A percentile compares a stretch with the other conserved stretches of the same genome.
phyloP scores from a whole-genome alignment of 2,797 vertebrate species.

The Taenioides sp. region DNA sequence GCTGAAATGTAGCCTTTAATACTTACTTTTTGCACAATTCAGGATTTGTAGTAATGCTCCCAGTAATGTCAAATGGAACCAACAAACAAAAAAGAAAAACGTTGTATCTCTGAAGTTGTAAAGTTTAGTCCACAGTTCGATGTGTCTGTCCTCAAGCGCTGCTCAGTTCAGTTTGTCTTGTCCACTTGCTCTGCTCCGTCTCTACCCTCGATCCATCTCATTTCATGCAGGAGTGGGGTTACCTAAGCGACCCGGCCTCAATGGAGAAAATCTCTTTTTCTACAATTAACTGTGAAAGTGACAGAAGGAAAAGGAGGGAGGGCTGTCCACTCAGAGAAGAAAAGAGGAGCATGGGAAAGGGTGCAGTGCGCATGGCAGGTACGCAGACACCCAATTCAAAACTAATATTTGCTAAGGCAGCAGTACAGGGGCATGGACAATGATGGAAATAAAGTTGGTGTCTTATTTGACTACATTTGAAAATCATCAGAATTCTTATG shows the following conservation, averaged over 20 bases:
- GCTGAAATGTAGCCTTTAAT: slow-evolving; percentile 6
- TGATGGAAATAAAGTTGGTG: slow-evolving; percentile 3
- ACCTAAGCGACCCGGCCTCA: slow-evolving; percentile 82
- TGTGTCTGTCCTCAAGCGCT: slow-evolving; percentile 56
- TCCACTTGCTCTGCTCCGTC: slow-evolving; percentile 61
- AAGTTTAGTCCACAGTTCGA: slow-evolving; percentile 26
- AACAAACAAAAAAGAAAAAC: background rate
- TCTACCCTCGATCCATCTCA: slow-evolving; percentile 77
- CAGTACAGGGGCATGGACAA: background rate
- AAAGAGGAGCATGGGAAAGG: slow-evolving; percentile 34
- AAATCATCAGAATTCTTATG: background rate
- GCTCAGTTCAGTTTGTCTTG: slow-evolving; percentile 58
- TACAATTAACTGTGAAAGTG: slow-evolving; percentile 82
- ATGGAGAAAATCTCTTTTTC: slow-evolving; percentile 83
- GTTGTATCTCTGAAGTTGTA: background rate
- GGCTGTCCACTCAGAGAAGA: slow-evolving; percentile 37
- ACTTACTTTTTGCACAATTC: slow-evolving; percentile 56
- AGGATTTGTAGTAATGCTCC: slow-evolving; percentile 36
- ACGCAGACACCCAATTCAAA: slow-evolving; percentile 39
- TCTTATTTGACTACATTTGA: background rate
- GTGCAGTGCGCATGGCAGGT: slow-evolving; percentile 60
- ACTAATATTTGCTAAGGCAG: slow-evolving; percentile 24
- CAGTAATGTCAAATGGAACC: slow-evolving; percentile 18
- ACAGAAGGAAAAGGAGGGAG: slow-evolving; percentile 72
- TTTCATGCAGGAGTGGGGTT: slow-evolving; percentile 84